Base-by-base conservation (phyloP, 92 coral and sea anemone species). In the Heteractis magnifica region DNA sequence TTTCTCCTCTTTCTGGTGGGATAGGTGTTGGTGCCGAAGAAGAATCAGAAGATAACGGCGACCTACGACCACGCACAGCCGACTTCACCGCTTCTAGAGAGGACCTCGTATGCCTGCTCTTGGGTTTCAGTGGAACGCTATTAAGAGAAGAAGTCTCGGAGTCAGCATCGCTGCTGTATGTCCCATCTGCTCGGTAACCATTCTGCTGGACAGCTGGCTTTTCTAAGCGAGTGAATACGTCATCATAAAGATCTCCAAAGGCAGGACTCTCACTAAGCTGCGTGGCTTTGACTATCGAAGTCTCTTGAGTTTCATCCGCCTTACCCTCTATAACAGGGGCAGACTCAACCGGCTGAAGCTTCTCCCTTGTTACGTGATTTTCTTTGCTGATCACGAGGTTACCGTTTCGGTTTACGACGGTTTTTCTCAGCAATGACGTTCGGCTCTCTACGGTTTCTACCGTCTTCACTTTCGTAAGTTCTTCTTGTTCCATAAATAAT, bases 81-180 rank as follows among this genome's bases (percentile, higher is more conserved):
- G 68, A 16, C 65, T 83, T 92, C 15, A 81, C 85, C 4, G 88
- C 90, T 60, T 85, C 90, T 23, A 90, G 89, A 23, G 98, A 88
- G 49, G 90, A 72, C 49, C 92, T 88, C 53, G 94, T 85, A 34
- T 94, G 92, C 9, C 86, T 86, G 79, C 75, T 86, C 59, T 85
- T 94, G 3, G 88, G 90, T 65, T 85, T 89, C 58, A 84, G 81
- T 34, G 94, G 92, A 8, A 92, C 16, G 41, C 93, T 92, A 71
- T 83, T 90, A 23, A 89, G 89, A 51, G 97, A 96, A 13, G 99
- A 96, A 44, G 94, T 96, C 76, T 96, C 99, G 7, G 99, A 96
- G 80, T 96, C 99, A 10, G 99, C 99, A 88, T 96, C 99, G 81
- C 97, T 94, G 73, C 99, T 92, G 87, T 85, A 86, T 8, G 76